These are phyloP conservation scores for Euproctis similis DNA, from an alignment of 2,888 invertebrate species.

Conservation along the genomic window DNA sequence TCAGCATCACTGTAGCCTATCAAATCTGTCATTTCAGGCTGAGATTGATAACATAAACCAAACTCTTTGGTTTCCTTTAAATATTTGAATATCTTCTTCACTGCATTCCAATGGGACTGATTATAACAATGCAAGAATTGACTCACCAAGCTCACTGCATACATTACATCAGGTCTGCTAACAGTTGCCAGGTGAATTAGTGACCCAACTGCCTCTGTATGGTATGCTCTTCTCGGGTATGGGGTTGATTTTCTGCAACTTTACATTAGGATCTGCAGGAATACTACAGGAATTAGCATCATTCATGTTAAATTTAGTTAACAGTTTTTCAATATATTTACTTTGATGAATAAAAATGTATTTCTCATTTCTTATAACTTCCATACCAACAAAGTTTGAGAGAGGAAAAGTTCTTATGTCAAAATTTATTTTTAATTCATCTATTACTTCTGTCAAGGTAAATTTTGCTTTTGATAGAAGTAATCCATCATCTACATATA, in stretches of 20 bases:
- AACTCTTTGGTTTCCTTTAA: not conserved
- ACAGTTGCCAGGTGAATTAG: conserved; percentile 2
- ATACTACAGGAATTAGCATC: not conserved
- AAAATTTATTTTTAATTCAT: not conserved
- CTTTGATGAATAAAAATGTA: not conserved
- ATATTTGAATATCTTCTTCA: not conserved
- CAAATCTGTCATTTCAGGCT: not conserved
- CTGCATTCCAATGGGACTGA: not conserved
- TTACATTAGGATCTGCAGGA: conserved; percentile 2
- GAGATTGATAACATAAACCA: not conserved
- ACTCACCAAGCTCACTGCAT: conserved; percentile 1
- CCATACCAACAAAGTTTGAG: too few species aligned
- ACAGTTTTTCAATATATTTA: too few species aligned
- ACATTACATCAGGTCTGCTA: conserved; percentile 1
- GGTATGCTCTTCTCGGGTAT: not conserved
- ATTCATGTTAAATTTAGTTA: not conserved
- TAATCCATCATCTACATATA: conserved; percentile 7
- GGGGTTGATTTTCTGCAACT: not conserved
- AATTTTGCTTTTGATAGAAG: not conserved
- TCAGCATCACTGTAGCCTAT: not conserved
- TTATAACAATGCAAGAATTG: conserved; percentile 1
- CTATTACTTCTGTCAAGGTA: not conserved
- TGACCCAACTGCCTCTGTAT: conserved; percentile 1
- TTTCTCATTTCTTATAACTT: not conserved
- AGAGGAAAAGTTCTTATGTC: too few species aligned